Evolutionary conservation across 2,888 invertebrate species (phyloP), one percentile per base, ranked within the genome.

Genomic region (Leptopterna dolabrata): DNA sequence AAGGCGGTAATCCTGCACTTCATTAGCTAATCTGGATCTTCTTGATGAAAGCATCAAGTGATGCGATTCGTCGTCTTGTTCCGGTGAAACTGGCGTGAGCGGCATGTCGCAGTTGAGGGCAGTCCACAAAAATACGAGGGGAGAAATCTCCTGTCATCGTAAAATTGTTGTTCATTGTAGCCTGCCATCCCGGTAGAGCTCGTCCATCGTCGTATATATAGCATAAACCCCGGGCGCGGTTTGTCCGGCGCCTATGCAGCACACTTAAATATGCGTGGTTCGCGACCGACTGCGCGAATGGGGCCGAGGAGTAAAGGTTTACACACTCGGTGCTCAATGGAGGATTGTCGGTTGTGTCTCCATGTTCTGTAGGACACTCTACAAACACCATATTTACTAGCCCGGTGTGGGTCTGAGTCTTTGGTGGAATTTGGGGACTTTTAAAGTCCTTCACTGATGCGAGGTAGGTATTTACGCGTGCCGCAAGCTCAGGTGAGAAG

Each of bases 391-490:
- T 80, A 16, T 80, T 80, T 2, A 80, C 80, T 0, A 80, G 19
- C 3, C 80, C 80, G 4, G 80, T 45, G 3, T 45, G 2, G 3
- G 30, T 24, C 9, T 3, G n/a, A 4, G 80, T 19, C 6, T 13
- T n/a, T 1, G 14, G 1, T 1, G 43, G 19, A 6, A 80, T 80
- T 9, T 24, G 19, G 0, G 80, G 47, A 13, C 45, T 9, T 24
- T 80, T 80, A 16, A 14, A 80, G 3, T 80, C 45, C 1, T 19
- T 80, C 0, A 80, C 45, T 3, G 80, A 80, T 4, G 19, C 3
- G 1, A 80, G 19, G 47, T 80, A 80, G 13, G 80, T 80, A 45
- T 80, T 80, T 19, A 81, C 81, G 6, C 76, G 36, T 43, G 81
- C 47, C 4, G 81, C 9, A 7, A 81, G 24, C 29, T 81, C 81